Evolutionary conservation across 2,888 invertebrate genomes (phyloP), one percentile per base, ranked within the genome.

Genomic region (Melitaea athalia): DNA sequence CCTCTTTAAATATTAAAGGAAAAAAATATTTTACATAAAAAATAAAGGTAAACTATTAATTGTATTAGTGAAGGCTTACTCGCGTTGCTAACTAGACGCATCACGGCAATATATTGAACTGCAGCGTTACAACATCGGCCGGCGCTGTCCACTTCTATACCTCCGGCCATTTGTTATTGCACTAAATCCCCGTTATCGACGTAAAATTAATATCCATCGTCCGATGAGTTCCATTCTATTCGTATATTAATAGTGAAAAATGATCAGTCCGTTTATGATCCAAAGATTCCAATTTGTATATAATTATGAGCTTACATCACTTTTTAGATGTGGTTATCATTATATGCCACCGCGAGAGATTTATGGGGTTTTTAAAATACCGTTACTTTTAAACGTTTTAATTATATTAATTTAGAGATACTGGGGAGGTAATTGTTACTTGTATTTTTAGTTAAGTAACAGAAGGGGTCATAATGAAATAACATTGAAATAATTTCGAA

Each of bases 181-280:
- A 80, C 80, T 78, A 77, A 81, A 82, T 80, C 83, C 78, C 86
- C 85, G 85, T 86, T 87, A 88, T 79, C 80, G 81, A 79, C 81
- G 80, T 83, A 77, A 83, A 83, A 84, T 87, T 86, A 87, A 85
- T 83, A 78, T 71, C 71, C 71, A 81, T 77, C 77, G 78, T 75
- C 79, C 78, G 81, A 81, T 81, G 78, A 74, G 74, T 78, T 77
- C 75, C 77, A 75, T 78, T 78, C 78, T 79, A 84, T 83, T 77
- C 79, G 79, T 81, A 84, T 81, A 83, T 86, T 85, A 88, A 85
- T 83, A 81, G 81, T 85, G 85, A 87, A 87, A 87, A 85, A 85
- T 84, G 79, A 83, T 81, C 79, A 79, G 77, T 80, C 78, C 78
- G 78, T 81, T 86, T 85, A 86, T 80, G 83, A 81, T 80, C 78